Evolutionary conservation across 30 jellyfish, hydroid and myxozoan genomes (phyloP).

Genomic region (Chrysaora quinquecirrha): DNA sequence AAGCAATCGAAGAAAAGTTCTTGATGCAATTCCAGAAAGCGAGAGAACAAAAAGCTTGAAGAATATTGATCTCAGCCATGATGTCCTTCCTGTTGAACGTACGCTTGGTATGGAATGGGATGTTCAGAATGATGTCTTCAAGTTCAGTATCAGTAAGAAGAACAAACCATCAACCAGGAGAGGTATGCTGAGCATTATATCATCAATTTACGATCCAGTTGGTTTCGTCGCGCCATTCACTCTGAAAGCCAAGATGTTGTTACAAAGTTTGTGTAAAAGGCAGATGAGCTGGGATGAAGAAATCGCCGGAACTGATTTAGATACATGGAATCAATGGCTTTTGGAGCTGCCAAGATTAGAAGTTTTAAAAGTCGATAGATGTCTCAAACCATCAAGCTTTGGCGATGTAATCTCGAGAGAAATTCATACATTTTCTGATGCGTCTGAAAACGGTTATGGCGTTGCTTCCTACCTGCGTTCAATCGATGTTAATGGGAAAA

Average conservation of each 20-base stretch:
- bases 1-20: background rate
- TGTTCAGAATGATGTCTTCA: background rate
- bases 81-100: background rate
- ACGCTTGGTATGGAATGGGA: background rate
- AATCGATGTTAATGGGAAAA: background rate
- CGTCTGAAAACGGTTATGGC: slow-evolving; percentile 1
- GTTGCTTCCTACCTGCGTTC: slow-evolving; percentile 1
- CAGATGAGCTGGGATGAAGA: slow-evolving; percentile 1
- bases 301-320: background rate
- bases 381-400: background rate
- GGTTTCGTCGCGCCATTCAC: slow-evolving; percentile 3
- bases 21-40: background rate
- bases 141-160: background rate
- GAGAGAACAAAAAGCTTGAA: background rate
- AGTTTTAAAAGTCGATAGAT: background rate
- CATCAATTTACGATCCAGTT: background rate
- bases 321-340: background rate
- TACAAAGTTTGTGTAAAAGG: background rate
- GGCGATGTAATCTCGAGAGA: background rate
- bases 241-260: background rate
- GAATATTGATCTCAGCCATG: background rate
- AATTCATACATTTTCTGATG: background rate
- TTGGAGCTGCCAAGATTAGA: background rate
- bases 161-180: slow-evolving; percentile 1
- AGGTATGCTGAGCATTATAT: background rate